Conservation (phyloP, 2,888 invertebrate species). For the Pocota personata region DNA sequence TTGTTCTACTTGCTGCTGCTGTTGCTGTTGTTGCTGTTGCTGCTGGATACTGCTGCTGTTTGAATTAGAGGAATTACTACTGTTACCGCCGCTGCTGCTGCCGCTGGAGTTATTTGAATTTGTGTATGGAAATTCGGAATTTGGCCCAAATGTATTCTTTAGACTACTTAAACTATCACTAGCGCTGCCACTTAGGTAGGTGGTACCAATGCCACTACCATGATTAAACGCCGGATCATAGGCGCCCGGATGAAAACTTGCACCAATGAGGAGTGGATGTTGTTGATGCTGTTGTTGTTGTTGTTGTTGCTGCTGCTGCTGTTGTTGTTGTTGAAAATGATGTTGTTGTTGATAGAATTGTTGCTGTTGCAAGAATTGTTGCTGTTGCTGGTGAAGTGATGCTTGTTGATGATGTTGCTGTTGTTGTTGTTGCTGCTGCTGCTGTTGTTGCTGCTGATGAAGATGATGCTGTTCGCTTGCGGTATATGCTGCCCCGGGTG, state of each 20-base stretch:
- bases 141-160: slow-evolving; percentile 82
- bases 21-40: slow-evolving; percentile 74
- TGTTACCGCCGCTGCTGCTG: slow-evolving; percentile 69
- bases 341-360: slow-evolving; percentile 77
- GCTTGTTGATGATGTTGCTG: slow-evolving; percentile 76
- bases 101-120: slow-evolving; percentile 48
- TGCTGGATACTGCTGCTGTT: slow-evolving; percentile 51
- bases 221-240: slow-evolving; percentile 61
- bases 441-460: slow-evolving; percentile 75
- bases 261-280: slow-evolving; percentile 75
- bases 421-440: slow-evolving; percentile 75
- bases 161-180: slow-evolving; percentile 81
- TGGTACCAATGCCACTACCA: slow-evolving; percentile 52
- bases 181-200: slow-evolving; percentile 54
- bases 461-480: slow-evolving; percentile 74
- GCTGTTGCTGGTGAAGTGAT: slow-evolving; percentile 74
- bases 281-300: slow-evolving; percentile 77
- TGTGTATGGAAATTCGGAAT: slow-evolving; percentile 80
- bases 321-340: slow-evolving; percentile 77
- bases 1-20: slow-evolving; percentile 66
- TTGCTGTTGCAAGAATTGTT: slow-evolving; percentile 76
- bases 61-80: slow-evolving; percentile 47
- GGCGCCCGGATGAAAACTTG: slow-evolving; percentile 68
- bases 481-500: slow-evolving; percentile 81
- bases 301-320: slow-evolving; percentile 69